Evolutionary conservation across 1,140 invertebrate species (phyloP).

Genomic region (Penaeus japonicus): DNA sequence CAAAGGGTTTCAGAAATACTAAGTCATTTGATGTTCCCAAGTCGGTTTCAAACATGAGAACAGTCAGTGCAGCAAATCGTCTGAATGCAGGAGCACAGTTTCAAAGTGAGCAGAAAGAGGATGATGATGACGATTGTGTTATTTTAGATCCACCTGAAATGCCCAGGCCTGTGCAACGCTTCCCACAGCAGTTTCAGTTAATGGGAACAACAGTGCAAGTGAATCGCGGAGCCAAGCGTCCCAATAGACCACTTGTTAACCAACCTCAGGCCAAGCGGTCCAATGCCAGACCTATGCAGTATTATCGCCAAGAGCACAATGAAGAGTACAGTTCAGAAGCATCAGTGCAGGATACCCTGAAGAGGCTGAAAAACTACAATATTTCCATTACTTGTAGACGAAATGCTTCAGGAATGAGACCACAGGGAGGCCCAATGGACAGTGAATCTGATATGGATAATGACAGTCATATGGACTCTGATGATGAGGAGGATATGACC

Average conservation of each 20-base stretch:
- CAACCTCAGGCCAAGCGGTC: slow-evolving; percentile 44
- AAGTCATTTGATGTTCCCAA: slow-evolving; percentile 18
- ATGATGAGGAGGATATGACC: slow-evolving; percentile 58
- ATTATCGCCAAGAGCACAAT: slow-evolving; percentile 47
- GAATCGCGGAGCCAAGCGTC: slow-evolving; percentile 55
- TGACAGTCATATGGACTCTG: slow-evolving; percentile 55
- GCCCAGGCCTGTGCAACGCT: slow-evolving; percentile 43
- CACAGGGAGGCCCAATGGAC: slow-evolving; percentile 37
- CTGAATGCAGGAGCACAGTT: slow-evolving; percentile 8
- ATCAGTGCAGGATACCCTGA: slow-evolving; percentile 57
- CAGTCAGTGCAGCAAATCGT: slow-evolving; percentile 4
- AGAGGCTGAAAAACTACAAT: slow-evolving; percentile 58
- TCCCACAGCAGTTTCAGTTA: slow-evolving; percentile 58
- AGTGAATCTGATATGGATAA: slow-evolving; percentile 54
- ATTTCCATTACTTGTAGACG: slow-evolving; percentile 58
- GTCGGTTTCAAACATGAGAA: slow-evolving; percentile 23
- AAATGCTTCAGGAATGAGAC: slow-evolving; percentile 45
- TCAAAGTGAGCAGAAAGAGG: slow-evolving; percentile 17
- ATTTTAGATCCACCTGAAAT: slow-evolving; percentile 58
- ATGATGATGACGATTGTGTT: slow-evolving; percentile 59
- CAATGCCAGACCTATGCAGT: slow-evolving; percentile 33
- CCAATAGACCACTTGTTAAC: slow-evolving; percentile 37
- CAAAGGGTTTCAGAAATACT: slow-evolving; percentile 28
- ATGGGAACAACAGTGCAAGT: slow-evolving; percentile 59
- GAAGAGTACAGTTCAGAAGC: slow-evolving; percentile 43